Conservation (phyloP, 2,888 invertebrate genomes). For the Pseudococcus jackbeardsleyi region DNA sequence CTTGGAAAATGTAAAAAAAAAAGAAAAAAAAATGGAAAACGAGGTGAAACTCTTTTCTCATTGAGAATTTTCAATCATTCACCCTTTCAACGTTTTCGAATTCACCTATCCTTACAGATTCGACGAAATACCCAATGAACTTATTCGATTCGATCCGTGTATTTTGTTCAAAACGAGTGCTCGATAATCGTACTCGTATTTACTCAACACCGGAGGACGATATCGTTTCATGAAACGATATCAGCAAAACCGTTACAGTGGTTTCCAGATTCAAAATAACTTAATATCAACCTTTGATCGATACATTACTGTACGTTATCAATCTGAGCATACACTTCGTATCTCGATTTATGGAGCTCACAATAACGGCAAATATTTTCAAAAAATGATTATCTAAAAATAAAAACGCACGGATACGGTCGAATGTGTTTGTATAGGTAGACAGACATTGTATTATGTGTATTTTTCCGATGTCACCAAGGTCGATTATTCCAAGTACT, state of each 20-base stretch:
- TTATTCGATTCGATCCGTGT: too few relatives aligned
- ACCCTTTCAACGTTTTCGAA: too few relatives aligned
- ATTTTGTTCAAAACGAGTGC: too few relatives aligned
- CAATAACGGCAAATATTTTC: conserved; percentile 12
- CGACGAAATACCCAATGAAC: too few relatives aligned
- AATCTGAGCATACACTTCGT: background rate
- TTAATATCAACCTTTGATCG: conserved; percentile 10
- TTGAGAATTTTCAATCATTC: too few relatives aligned
- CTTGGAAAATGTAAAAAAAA: too few relatives aligned
- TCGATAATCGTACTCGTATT: too few relatives aligned
- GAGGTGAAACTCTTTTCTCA: too few relatives aligned
- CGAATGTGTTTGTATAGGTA: conserved; percentile 5
- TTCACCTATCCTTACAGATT: too few relatives aligned
- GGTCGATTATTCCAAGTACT: conserved; percentile 16
- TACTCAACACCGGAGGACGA: too few relatives aligned
- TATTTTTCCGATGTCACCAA: conserved; percentile 27
- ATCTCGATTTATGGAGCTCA: background rate
- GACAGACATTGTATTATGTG: background rate
- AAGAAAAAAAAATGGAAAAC: too few relatives aligned
- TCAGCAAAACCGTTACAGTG: background rate
- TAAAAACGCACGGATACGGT: conserved; percentile 30
- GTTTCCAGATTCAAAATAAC: background rate
- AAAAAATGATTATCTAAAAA: background rate
- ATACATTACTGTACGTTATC: background rate
- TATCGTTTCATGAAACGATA: too few relatives aligned